These are phyloP conservation scores for Vesta saturnalis DNA, from an alignment of 2,888 invertebrate species.

Conservation along the genomic window DNA sequence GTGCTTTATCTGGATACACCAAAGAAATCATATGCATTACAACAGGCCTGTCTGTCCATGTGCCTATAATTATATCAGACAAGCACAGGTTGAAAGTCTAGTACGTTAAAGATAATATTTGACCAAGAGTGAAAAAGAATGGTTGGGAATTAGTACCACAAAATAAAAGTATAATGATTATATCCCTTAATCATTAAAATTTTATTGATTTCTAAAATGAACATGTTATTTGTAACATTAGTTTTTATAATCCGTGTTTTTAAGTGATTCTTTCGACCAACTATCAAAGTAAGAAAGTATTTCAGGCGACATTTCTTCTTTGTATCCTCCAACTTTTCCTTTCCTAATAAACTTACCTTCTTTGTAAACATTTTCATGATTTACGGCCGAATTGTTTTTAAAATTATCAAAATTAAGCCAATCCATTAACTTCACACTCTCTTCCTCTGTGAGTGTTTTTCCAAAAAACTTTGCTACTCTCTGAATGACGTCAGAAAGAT, in stretches of 20 bases:
- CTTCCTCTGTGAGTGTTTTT: conserved; percentile 51
- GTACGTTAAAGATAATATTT: no score
- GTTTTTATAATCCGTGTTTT: conserved; percentile 3
- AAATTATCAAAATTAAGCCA: conserved; percentile 65
- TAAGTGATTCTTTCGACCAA: conserved; percentile 10
- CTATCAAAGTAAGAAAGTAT: conserved; percentile 8
- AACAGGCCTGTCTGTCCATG: no score
- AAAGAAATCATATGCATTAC: no score
- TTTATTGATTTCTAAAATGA: no score
- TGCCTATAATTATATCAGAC: no score
- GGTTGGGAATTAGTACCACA: no score
- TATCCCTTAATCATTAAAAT: no score
- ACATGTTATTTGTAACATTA: no score
- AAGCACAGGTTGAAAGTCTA: no score
- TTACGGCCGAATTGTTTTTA: conserved; percentile 64
- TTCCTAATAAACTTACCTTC: conserved; percentile 14
- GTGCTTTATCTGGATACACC: no score
- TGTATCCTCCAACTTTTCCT: conserved; percentile 18
- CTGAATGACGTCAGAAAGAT: conserved; percentile 29
- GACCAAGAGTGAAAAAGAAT: no score
- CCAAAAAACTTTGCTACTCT: conserved; percentile 28
- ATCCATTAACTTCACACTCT: conserved; percentile 56
- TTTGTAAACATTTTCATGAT: conserved; percentile 44
- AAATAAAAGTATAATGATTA: no score
- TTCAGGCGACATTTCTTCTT: conserved; percentile 17